Base-by-base conservation (phyloP, 2,888 invertebrate genomes). In the Endomychus coccineus region DNA sequence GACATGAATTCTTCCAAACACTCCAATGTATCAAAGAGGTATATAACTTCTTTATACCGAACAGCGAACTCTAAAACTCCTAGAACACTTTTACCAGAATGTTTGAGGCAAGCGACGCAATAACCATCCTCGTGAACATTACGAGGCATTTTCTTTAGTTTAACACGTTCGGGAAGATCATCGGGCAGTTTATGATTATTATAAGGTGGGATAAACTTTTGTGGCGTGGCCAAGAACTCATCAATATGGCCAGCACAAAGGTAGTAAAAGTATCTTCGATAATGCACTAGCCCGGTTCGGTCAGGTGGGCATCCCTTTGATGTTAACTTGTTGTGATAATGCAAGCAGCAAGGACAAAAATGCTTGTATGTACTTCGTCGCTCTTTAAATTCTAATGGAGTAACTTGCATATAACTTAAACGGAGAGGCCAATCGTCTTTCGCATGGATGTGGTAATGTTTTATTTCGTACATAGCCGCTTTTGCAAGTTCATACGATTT, bases 61-160 rank as follows among this genome's bases (percentile, higher is more conserved):
- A 70, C 70, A 3, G 73, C 73, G 37, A 65, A 67, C 11, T 69
- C 55, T 16, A 58, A 46, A 25, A 48, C 55, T 1, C 80, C 80
- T 24, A 57, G 58, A 16, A 60, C 49, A 44, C 71, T 69, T 2
- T 62, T 49, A 2, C 75, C 74, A 38, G 72, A 58, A 47, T 70
- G 67, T 43, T 73, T 69, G 49, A 76, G 79, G 16, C 75, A 75
- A 1, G 79, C 75, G 15, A 77, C 64, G 52, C 81, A 81, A 39
- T 69, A 58, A 1, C 80, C 80, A 40, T 70, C 61, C 56, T 71
- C 71, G 43, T 70, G 70, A 17, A 74, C 56, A 33, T 58, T 45
- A 2, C 38, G 38, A 0, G 58, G 56, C 5, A 47, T 37, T n/a
- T 41, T 42, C 7, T 43, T 42, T 9, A 54, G 46, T n/a, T 47